Evolutionary conservation across 2,888 invertebrate genomes (phyloP), one percentile per base, ranked within the genome.

Genomic region (Microplitis manilae): DNA sequence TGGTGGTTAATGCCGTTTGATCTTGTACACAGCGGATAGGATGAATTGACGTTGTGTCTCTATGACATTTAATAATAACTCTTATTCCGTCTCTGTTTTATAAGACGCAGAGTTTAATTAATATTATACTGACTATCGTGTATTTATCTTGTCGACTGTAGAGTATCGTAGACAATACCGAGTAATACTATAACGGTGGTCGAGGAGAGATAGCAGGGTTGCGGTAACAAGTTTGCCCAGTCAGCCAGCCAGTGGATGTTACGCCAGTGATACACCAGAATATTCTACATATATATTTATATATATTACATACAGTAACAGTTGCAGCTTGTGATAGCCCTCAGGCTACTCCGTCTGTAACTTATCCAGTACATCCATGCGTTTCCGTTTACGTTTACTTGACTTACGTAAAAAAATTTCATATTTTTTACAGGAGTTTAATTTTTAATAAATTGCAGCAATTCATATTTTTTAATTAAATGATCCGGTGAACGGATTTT

Each of bases 281-380:
- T 50, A 50, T 8, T 2, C 50, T 50, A 13, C 50, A 50, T 50
- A 13, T 50, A 50, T 50, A 50, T 30, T 2, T 30, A 30, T 30
- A 50, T 50, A 50, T 8, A 5, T 50, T 50, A 50, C 50, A 50
- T 50, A 13, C 13, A 30, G 30, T 50, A 50, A 50, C 50, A 50
- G 5, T 13, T 50, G 13, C 50, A 50, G 50, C 50, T 50, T 13
- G 85, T 86, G 86, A 83, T 85, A 85, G 84, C 86, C 85, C 87
- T 85, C 80, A 79, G 85, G 88, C 87, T 82, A 86, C 85, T 84
- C 81, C 85, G 85, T 86, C 85, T 85, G 87, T 86, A 89, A 87
- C 86, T 88, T 87, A 85, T 85, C 62, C 71, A 72, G 71, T 67
- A 75, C 70, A 88, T 88, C 88, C 87, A 88, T 86, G 30, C 30